Conservation (phyloP, 2,797 vertebrate genomes). For the Muraenolepis orangiensis region DNA sequence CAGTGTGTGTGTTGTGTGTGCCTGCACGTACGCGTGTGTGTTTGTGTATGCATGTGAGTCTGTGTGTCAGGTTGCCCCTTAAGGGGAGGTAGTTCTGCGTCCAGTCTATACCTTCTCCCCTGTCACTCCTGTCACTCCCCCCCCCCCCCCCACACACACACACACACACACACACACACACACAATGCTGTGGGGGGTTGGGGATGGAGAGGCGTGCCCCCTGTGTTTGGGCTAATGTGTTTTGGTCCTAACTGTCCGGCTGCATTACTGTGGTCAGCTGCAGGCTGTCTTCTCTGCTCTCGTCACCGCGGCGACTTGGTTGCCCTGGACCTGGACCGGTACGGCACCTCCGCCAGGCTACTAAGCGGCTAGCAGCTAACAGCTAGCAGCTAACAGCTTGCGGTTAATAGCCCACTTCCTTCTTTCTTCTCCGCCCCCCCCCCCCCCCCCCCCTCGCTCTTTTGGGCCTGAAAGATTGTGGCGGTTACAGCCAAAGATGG, state of each 20-base stretch:
- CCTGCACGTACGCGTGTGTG: constrained; percentile 1
- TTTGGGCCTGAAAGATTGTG: constrained; percentile 30
- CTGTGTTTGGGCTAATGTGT: constrained; percentile 56
- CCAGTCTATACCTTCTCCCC: constrained; percentile 32
- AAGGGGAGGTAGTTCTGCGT: constrained; percentile 19
- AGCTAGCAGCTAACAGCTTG: not conserved
- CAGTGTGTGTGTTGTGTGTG: not conserved
- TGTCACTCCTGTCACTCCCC: constrained; percentile 14
- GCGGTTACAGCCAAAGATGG: constrained; percentile 16
- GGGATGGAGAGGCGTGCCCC: too few relatives aligned
- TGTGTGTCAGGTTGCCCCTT: constrained; percentile 1
- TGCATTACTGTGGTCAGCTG: constrained; percentile 47
- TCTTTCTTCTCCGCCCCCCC: too few relatives aligned
- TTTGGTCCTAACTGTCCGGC: constrained; percentile 63
- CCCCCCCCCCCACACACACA: constrained; percentile 13
- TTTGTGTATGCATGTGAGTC: constrained; percentile 1
- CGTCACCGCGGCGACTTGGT: constrained; percentile 39
- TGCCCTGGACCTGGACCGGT: constrained; percentile 27
- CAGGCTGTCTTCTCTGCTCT: constrained; percentile 44
- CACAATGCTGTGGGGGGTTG: too few relatives aligned
- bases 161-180: too few relatives aligned
- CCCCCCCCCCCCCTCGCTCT: constrained; percentile 20
- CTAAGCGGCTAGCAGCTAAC: not conserved
- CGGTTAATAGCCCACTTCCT: not conserved
- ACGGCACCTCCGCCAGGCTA: constrained; percentile 31